These are phyloP conservation scores for Drosophila nigricruria DNA, from an alignment of 2,888 invertebrate genomes.

Conservation along the genomic window DNA sequence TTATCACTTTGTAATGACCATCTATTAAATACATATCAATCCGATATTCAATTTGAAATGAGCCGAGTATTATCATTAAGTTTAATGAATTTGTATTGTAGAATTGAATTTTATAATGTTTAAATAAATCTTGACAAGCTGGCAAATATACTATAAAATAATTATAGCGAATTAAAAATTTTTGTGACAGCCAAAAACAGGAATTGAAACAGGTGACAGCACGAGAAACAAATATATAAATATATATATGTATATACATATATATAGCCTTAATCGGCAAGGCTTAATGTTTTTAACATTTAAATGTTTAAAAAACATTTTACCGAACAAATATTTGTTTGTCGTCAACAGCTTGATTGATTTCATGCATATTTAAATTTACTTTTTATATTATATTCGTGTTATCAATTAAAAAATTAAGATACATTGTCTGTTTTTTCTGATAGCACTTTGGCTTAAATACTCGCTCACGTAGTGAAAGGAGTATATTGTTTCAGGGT, in stretches of 20 bases:
- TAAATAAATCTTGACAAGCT: not conserved
- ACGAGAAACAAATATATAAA: no score
- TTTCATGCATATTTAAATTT: constrained; percentile 2
- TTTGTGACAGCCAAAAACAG: no score
- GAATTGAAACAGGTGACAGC: no score
- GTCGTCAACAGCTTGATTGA: constrained; percentile 1
- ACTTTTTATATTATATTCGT: not conserved
- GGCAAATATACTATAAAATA: no score
- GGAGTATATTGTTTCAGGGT: no score
- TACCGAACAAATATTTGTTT: not conserved
- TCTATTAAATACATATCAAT: constrained; percentile 4
- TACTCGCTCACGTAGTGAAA: not conserved
- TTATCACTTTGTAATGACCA: constrained; percentile 16
- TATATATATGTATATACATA: not conserved
- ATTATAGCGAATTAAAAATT: no score
- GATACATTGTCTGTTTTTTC: not conserved
- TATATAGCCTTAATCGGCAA: not conserved
- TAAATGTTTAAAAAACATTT: not conserved
- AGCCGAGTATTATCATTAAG: not conserved
- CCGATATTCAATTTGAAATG: not conserved
- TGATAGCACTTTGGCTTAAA: not conserved
- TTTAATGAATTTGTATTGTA: not conserved
- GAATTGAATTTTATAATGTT: not conserved
- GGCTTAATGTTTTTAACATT: constrained; percentile 1
- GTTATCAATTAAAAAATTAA: constrained; percentile 2